Evolutionary conservation across 2,113 vertebrate species (phyloP), one percentile per base, ranked within the genome.

Genomic region (Nycticorax nycticorax): DNA sequence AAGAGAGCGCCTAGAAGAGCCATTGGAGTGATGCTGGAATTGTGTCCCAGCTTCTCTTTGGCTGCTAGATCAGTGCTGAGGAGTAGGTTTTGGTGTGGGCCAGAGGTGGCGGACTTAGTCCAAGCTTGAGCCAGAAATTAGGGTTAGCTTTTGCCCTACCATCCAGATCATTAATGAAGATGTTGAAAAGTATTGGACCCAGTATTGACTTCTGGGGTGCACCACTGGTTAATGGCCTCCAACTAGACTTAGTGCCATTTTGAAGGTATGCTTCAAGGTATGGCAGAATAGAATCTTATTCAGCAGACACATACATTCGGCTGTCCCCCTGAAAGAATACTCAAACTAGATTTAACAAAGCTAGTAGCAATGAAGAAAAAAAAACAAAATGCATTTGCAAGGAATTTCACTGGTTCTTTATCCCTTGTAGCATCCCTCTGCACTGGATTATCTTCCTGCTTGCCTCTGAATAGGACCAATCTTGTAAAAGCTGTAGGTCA

Each of bases 11-110:
- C 24, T 33, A 75, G 45, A 59, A n/a, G 20, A 30, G 32, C 16
- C 30, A 30, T 0, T 53, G 63, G 24, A 62, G 63, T 10, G 21
- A 39, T 1, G 0, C 33, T n/a, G 24, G 6, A 90, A 47, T 1
- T n/a, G n/a, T n/a, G n/a, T n/a, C n/a, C n/a, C n/a, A n/a, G n/a
- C n/a, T n/a, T n/a, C n/a, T n/a, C n/a, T n/a, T n/a, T n/a, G n/a
- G n/a, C n/a, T n/a, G n/a, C n/a, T n/a, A n/a, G 23, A 69, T 41
- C 39, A 62, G 71, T 26, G 39, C 30, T n/a, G 30, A 47, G 53
- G 6, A 50, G 18, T 8, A 45, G 32, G 8, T 74, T 82, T 45
- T 68, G 33, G 37, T 83, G 56, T 41, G 20, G 28, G n/a, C 10
- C n/a, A 84, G 19, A 62, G 41, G 20, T 32, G 11, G 10, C 16